Base-by-base conservation (phyloP, 1,140 invertebrate species). In the Orius laevigatus region DNA sequence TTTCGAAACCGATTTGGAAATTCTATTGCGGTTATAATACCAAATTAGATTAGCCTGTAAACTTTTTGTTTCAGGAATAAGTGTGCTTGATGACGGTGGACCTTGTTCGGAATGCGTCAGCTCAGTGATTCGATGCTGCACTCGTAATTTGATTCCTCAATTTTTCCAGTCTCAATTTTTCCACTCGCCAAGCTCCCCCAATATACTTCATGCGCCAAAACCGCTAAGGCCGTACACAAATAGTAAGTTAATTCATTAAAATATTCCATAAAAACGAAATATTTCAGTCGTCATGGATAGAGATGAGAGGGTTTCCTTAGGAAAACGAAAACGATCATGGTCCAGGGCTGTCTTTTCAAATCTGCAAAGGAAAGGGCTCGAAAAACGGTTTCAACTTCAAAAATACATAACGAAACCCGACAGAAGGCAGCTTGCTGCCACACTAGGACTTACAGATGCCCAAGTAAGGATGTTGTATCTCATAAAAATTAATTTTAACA, bases 351-450 rank as follows among this genome's bases (percentile, higher is more conserved):
- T 97, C 0, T 85, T 87, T 67, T 93, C 85, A 42, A 90, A 94
- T 60, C 74, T 90, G 0, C 93, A 97, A 61, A 68, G 92, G 44
- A 89, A 93, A 56, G 92, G 92, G 0, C 68, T 97, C 44, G 93
- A 97, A 66, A 84, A 91, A 56, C 67, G 90, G 57, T 97, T 96
- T 66, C 88, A 92, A 63, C 74, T 92, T n/a, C 92, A 97, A 66
- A 95, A 96, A 65, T 97, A 97, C 65, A 96, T 97, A 59, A 93
- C 87, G 50, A 97, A 97, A 64, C 91, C 91, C 1, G 92, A 97
- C 65, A 75, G 93, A 59, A 88, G 94, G 66, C 94, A 95, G 60
- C 67, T 97, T 20, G 93, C 93, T 0, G 90, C 93, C 62, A 90
- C 92, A 64, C 70, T 97, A 34, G 92, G 91, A 15, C 72, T 97